Percentiles rank a stretch among this genome's conserved stretches.
Evolutionary conservation across 2,888 invertebrate genomes (phyloP).

Genomic region (Agriopis leucophaearia): DNA sequence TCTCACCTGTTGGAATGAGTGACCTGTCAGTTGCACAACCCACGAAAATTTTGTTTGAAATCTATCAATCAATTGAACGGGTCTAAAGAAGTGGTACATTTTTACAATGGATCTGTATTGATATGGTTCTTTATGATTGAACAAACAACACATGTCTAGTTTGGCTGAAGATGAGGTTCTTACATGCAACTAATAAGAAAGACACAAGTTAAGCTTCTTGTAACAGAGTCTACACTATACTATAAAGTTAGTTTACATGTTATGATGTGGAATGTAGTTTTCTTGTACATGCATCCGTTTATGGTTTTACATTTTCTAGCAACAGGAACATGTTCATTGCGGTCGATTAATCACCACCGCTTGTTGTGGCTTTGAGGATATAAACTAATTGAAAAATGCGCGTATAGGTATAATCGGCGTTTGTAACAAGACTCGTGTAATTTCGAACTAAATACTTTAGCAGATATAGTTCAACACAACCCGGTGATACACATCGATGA

Average conservation of each 20-base stretch:
- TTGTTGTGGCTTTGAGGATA: constrained; percentile 55
- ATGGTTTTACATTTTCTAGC: constrained; percentile 11
- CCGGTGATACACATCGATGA: constrained; percentile 20
- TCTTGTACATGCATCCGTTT: neutral
- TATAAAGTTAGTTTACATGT: neutral
- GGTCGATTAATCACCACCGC: constrained; percentile 45
- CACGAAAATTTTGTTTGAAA: too few species aligned
- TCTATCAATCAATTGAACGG: too few species aligned
- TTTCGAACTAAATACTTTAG: constrained; percentile 11
- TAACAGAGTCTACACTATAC: neutral
- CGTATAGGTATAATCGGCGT: constrained; percentile 43
- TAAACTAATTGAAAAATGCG: constrained; percentile 57
- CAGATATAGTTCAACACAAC: constrained; percentile 27
- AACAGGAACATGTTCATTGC: constrained; percentile 51
- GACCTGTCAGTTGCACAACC: too few species aligned
- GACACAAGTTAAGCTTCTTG: too few species aligned
- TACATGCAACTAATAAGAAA: neutral
- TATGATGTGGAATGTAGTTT: constrained; percentile 1
- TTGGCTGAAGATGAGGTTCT: too few species aligned
- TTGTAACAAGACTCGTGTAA: constrained; percentile 35
- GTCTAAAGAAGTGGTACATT: too few species aligned
- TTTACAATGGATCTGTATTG: too few species aligned
- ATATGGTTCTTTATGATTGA: too few species aligned
- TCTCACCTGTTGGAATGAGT: too few species aligned
- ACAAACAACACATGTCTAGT: too few species aligned